These are phyloP conservation scores for Reticulitermes lucifugus DNA, from an alignment of 2,888 invertebrate species.

Conservation along the genomic window DNA sequence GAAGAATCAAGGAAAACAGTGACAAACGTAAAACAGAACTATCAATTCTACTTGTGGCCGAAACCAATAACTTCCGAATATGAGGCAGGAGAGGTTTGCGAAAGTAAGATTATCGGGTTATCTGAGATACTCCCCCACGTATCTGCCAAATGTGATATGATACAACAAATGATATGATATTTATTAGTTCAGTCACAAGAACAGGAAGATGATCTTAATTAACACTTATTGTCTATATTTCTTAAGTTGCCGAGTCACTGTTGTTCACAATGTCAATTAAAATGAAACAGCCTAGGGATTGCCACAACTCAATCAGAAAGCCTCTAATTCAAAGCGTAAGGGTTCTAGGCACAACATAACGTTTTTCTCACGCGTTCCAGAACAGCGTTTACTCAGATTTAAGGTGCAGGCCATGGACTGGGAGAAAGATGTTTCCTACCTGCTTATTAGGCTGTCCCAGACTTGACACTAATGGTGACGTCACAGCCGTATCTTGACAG, in stretches of 20 bases:
- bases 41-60: too few species aligned
- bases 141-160: too few species aligned
- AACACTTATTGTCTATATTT: neutral
- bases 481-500: conserved; percentile 40
- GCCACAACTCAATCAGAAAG: neutral
- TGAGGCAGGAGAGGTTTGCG: too few species aligned
- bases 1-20: too few species aligned
- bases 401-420: neutral
- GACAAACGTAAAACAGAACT: too few species aligned
- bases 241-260: neutral
- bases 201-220: neutral
- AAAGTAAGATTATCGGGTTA: too few species aligned
- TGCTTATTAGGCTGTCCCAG: conserved; percentile 46
- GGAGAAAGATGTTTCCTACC: conserved; percentile 34
- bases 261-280: conserved; percentile 13
- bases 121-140: too few species aligned
- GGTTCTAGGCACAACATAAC: neutral
- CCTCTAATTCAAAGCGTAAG: neutral
- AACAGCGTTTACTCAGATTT: neutral
- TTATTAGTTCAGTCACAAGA: too few species aligned
- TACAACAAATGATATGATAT: too few species aligned
- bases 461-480: conserved; percentile 47
- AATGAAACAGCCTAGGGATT: neutral
- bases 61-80: too few species aligned
- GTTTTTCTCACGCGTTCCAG: neutral